Evolutionary conservation across 2,797 vertebrate genomes (phyloP), one percentile per base, ranked within the genome.

Genomic region (Sebastes steindachneri): DNA sequence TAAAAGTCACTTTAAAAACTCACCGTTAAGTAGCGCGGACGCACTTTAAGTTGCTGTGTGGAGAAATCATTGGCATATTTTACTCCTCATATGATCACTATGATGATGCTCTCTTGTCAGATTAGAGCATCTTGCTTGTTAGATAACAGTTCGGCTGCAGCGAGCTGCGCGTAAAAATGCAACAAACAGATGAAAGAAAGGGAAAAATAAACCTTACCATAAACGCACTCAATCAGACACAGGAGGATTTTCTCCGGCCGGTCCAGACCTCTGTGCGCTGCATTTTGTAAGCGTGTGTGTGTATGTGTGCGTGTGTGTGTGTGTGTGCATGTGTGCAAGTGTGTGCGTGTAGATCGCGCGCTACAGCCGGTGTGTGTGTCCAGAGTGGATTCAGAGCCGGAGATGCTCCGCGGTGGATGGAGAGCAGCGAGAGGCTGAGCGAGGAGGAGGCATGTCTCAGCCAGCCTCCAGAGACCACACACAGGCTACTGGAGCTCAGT

Each of bases 381-480:
- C 74, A 29, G 48, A 89, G 81, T 77, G 84, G 65, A 75, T 64
- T 90, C 86, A 85, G 75, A 84, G 66, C 74, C 54, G 73, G 84
- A 91, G 88, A 90, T 81, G 91, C 81, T 83, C 88, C 80, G 64
- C 0, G 37, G 37, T 60, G 77, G 86, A 85, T 70, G 73, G 83
- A 84, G 84, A 83, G 78, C 71, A 14, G 75, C 57, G 76, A 33
- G 75, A 69, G 68, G 77, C 83, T 76, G 86, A 82, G 83, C 21
- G 87, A 78, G 63, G 73, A 85, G 66, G 71, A 85, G 66, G 75
- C 76, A 58, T 60, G 73, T 75, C 72, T 73, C 73, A 7, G 28
- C 59, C 48, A 4, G 19, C 69, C 78, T 68, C 83, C 77, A 11
- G 85, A 85, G 82, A 82, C 60, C 81, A 53, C 69, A 53, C 69